phyloP scores from a whole-genome alignment of 2,797 vertebrate species.

The Periparus ater region DNA sequence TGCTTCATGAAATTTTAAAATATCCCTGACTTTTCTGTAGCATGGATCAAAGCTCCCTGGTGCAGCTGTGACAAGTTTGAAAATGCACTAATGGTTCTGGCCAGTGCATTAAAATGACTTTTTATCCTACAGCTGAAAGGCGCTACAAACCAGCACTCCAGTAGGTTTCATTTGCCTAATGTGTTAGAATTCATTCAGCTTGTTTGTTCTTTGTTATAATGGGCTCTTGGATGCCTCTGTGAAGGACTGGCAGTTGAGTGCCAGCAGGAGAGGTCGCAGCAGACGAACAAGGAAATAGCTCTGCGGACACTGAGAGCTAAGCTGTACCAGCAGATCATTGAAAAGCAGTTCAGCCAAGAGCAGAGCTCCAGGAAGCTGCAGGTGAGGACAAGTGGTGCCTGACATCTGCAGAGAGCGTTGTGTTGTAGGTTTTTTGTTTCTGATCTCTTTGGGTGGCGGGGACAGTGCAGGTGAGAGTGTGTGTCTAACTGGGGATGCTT shows the following conservation, averaged over 20 bases:
- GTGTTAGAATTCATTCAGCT: slow-evolving; percentile 4
- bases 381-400: slow-evolving; percentile 65
- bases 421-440: neutral
- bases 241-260: slow-evolving; percentile 87
- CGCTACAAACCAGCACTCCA: neutral
- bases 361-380: slow-evolving; percentile 84
- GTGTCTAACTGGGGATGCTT: neutral
- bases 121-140: neutral
- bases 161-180: neutral
- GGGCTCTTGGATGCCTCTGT: neutral
- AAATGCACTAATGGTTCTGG: neutral
- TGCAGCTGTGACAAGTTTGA: neutral
- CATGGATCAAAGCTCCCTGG: neutral
- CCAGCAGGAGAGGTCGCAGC: slow-evolving; percentile 92
- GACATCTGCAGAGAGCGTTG: neutral
- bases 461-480: neutral
- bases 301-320: slow-evolving; percentile 83
- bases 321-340: slow-evolving; percentile 83
- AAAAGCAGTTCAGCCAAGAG: slow-evolving; percentile 79
- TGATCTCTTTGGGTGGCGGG: neutral
- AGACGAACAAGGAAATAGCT: slow-evolving; percentile 87
- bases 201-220: slow-evolving; percentile 19
- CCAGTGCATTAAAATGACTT: neutral
- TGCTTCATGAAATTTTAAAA: neutral
- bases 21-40: neutral